Conservation (phyloP, 37 sponge, comb jelly and placozoan genomes). For the Tethya wilhelma region DNA sequence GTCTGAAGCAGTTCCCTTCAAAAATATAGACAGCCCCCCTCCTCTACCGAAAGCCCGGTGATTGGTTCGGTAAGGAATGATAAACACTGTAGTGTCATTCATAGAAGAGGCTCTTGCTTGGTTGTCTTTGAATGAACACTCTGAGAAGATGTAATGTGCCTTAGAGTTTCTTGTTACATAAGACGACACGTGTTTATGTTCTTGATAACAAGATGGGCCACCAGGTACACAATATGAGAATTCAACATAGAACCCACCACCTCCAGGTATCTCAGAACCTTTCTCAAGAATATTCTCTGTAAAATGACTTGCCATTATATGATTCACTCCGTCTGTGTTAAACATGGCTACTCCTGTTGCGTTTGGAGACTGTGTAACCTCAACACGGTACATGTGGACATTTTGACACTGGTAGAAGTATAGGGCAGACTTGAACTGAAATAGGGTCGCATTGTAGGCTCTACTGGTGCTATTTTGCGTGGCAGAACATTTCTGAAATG, state of each 20-base stretch:
- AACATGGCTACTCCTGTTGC: slow-evolving; percentile 52
- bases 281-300: slow-evolving; percentile 8
- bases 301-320: slow-evolving; percentile 4
- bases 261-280: slow-evolving; percentile 12
- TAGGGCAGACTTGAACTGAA: slow-evolving; percentile 14
- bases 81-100: no score
- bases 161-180: not conserved
- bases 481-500: slow-evolving; percentile 32
- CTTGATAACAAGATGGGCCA: not conserved
- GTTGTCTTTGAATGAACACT: slow-evolving; percentile 30
- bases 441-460: not conserved
- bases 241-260: slow-evolving; percentile 53
- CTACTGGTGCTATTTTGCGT: slow-evolving; percentile 35
- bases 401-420: slow-evolving; percentile 34
- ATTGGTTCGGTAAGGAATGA: slow-evolving; percentile 16
- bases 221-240: slow-evolving; percentile 61
- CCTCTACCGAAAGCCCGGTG: slow-evolving; percentile 57
- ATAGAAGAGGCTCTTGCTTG: no score
- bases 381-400: slow-evolving; percentile 11
- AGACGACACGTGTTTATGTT: no score
- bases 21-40: slow-evolving; percentile 65
- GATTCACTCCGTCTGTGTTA: slow-evolving; percentile 23
- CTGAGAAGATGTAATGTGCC: slow-evolving; percentile 10
- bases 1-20: slow-evolving; percentile 27
- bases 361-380: slow-evolving; percentile 24